Evolutionary conservation across 2,888 invertebrate species (phyloP).

Genomic region (Hesperia comma): DNA sequence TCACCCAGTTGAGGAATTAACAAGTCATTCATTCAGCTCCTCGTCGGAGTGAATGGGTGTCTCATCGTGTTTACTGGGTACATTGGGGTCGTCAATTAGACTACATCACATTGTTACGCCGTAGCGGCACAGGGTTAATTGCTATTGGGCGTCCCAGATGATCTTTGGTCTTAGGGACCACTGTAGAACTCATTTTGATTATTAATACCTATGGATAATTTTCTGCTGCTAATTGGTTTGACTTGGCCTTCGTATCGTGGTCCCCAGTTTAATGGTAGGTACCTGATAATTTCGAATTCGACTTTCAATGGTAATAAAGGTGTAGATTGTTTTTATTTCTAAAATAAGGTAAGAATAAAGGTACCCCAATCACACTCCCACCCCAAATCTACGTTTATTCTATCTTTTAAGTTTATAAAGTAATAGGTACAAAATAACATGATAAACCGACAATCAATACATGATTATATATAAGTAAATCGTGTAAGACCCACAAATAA

Average conservation of each 20-base stretch:
- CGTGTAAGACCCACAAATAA: no score
- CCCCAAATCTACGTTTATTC: no score
- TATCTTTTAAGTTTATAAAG: no score
- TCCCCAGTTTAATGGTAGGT: no score
- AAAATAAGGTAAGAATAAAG: no score
- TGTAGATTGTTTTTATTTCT: no score
- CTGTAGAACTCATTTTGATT: slow-evolving; percentile 76
- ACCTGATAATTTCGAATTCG: no score
- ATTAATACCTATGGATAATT: slow-evolving; percentile 37
- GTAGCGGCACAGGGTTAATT: slow-evolving; percentile 72
- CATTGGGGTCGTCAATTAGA: slow-evolving; percentile 79
- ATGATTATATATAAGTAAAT: no score
- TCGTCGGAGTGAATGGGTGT: slow-evolving; percentile 47
- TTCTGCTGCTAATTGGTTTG: neutral
- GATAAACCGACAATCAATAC: no score
- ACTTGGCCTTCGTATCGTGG: neutral
- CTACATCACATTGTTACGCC: slow-evolving; percentile 78
- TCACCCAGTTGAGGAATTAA: slow-evolving; percentile 9
- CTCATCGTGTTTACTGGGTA: slow-evolving; percentile 50
- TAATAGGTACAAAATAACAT: no score
- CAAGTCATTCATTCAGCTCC: slow-evolving; percentile 52
- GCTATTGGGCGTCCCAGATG: slow-evolving; percentile 73
- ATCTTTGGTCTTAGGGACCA: slow-evolving; percentile 71
- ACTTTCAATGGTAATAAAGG: no score
- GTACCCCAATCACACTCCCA: no score